Evolutionary conservation across 1,140 invertebrate species (phyloP).

Genomic region (Panulirus ornatus): DNA sequence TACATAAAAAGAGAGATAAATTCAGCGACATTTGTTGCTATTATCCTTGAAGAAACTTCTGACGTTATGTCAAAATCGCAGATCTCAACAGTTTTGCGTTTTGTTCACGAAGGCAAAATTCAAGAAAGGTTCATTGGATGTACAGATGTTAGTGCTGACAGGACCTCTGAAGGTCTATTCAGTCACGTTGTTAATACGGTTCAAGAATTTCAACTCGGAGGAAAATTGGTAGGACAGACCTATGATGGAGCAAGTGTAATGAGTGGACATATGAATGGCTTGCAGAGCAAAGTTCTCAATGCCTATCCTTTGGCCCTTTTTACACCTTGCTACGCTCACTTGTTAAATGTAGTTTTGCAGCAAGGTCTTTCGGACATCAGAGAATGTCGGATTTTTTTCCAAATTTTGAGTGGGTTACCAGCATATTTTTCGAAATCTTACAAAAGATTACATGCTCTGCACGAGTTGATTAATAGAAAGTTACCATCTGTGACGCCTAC

Average conservation of each 20-base stretch:
- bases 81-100: slow-evolving; percentile 28
- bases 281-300: not conserved
- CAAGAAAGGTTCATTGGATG: slow-evolving; percentile 39
- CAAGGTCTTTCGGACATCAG: slow-evolving; percentile 21
- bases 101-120: slow-evolving; percentile 27
- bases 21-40: slow-evolving; percentile 33
- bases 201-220: slow-evolving; percentile 22
- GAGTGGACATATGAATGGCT: not conserved
- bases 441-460: slow-evolving; percentile 7
- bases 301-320: slow-evolving; percentile 5
- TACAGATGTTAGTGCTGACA: slow-evolving; percentile 12
- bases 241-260: slow-evolving; percentile 4
- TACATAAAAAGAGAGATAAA: slow-evolving; percentile 32
- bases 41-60: slow-evolving; percentile 28
- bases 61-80: slow-evolving; percentile 34
- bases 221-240: not conserved
- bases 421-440: slow-evolving; percentile 18
- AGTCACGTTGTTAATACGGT: slow-evolving; percentile 15
- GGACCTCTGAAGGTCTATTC: slow-evolving; percentile 1
- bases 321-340: slow-evolving; percentile 18
- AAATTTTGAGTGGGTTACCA: slow-evolving; percentile 32
- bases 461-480: slow-evolving; percentile 22
- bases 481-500: slow-evolving; percentile 28
- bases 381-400: slow-evolving; percentile 13
- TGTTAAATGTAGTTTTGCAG: slow-evolving; percentile 36